A percentile compares a stretch with the other conserved stretches of the same genome.
These are phyloP conservation scores for Porites evermanni DNA, from an alignment of 92 coral and sea anemone genomes.

Conservation along the genomic window DNA sequence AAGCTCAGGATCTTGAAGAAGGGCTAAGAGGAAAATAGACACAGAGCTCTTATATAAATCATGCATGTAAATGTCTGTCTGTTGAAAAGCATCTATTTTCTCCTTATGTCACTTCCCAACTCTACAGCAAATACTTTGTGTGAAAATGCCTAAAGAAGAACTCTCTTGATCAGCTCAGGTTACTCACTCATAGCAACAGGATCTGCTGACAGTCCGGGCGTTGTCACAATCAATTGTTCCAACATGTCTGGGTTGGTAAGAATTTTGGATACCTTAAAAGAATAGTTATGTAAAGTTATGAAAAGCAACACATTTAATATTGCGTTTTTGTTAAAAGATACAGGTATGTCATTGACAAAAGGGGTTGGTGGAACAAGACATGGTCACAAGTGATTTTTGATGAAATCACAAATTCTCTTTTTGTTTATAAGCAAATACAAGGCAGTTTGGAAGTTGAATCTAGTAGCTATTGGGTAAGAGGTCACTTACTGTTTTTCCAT, in stretches of 20 bases:
- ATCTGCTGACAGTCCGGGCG: slow-evolving; percentile 92
- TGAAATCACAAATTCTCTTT: no score
- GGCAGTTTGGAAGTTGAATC: no score
- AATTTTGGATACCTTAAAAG: slow-evolving; percentile 72
- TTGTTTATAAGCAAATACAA: no score
- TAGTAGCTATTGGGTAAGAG: no score
- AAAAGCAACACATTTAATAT: background rate
- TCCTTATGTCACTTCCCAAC: background rate
- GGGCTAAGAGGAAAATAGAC: slow-evolving; percentile 54
- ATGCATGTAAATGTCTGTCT: no score
- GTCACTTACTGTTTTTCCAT: no score
- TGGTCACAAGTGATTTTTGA: background rate
- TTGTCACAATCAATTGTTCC: slow-evolving; percentile 87
- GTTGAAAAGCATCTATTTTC: background rate
- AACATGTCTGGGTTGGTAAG: slow-evolving; percentile 90
- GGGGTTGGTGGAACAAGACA: background rate
- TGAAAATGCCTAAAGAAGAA: no score
- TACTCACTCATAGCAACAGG: slow-evolving; percentile 97
- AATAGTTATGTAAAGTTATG: background rate
- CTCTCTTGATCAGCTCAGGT: background rate
- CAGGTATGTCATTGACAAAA: no score
- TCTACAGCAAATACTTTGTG: background rate
- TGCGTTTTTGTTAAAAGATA: background rate
- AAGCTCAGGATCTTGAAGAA: slow-evolving; percentile 89
- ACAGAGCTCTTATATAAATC: background rate